Evolutionary conservation across 2,888 invertebrate species (phyloP).

Genomic region (Drosophila dives): DNA sequence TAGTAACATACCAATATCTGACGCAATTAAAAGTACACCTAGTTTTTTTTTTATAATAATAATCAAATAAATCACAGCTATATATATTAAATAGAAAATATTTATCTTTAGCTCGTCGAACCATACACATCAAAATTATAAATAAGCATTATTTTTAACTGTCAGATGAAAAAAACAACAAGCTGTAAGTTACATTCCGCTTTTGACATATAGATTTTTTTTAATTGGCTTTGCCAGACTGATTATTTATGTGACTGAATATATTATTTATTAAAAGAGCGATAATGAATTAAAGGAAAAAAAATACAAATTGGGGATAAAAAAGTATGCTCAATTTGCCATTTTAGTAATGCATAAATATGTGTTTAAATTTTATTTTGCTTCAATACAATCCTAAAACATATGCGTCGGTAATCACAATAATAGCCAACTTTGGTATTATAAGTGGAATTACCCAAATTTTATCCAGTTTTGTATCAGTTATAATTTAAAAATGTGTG

Average conservation of each 20-base stretch:
- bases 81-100: constrained; percentile 4
- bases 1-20: constrained; percentile 29
- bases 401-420: neutral
- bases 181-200: constrained; percentile 5
- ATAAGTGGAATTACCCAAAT: neutral
- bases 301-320: neutral
- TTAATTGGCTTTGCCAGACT: constrained; percentile 1
- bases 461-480: neutral
- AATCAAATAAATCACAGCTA: constrained; percentile 17
- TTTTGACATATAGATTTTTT: neutral
- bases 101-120: constrained; percentile 11
- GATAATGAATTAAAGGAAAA: neutral
- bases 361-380: neutral
- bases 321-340: neutral
- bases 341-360: constrained; percentile 1
- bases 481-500: neutral
- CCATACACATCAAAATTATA: neutral
- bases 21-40: constrained; percentile 24
- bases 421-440: constrained; percentile 1
- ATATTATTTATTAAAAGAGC: constrained; percentile 1
- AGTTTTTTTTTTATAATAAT: constrained; percentile 31
- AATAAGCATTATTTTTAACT: neutral
- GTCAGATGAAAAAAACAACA: neutral
- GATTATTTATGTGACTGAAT: constrained; percentile 8
- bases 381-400: neutral